Conservation (phyloP, 1,140 invertebrate species). For the Drosophila trapezifrons region DNA sequence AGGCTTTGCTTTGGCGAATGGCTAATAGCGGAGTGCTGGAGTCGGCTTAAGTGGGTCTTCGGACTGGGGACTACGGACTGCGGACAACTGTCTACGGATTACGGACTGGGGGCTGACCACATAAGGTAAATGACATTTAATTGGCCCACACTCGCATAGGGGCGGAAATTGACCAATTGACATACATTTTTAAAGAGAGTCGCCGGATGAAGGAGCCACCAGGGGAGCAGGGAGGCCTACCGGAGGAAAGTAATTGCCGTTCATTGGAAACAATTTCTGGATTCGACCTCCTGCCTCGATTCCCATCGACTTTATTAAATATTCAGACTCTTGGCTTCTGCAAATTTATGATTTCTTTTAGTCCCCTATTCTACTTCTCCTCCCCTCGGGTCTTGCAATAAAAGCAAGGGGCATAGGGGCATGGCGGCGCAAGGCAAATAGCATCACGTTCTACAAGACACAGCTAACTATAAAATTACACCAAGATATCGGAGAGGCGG, state of each 20-base stretch:
- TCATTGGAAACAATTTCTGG: slow-evolving; percentile 42
- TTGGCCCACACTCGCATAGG: slow-evolving; percentile 62
- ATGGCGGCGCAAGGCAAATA: slow-evolving; percentile 43
- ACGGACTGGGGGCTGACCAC: slow-evolving; percentile 9
- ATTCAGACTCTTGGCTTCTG: slow-evolving; percentile 44
- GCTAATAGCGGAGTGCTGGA: slow-evolving; percentile 31
- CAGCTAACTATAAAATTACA: slow-evolving; percentile 67
- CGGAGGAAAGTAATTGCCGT: slow-evolving; percentile 55
- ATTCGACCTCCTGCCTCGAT: slow-evolving; percentile 42
- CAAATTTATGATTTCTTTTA: slow-evolving; percentile 61
- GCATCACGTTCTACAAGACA: slow-evolving; percentile 62
- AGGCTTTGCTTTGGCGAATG: slow-evolving; percentile 51
- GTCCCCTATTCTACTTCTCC: slow-evolving; percentile 24
- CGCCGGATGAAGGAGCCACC: slow-evolving; percentile 4
- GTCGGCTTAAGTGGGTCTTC: slow-evolving; percentile 9
- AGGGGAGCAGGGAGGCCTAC: not conserved
- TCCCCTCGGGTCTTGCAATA: slow-evolving; percentile 27
- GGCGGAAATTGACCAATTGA: slow-evolving; percentile 80
- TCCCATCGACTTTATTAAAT: slow-evolving; percentile 65
- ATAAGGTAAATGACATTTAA: slow-evolving; percentile 80
- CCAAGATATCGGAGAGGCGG: slow-evolving; percentile 25
- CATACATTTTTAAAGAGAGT: slow-evolving; percentile 81
- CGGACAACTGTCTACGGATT: not conserved
- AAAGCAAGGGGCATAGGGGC: slow-evolving; percentile 21
- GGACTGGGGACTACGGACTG: no score